Base-by-base conservation (phyloP, 2,888 invertebrate species). In the Stegophylla sp. region DNA sequence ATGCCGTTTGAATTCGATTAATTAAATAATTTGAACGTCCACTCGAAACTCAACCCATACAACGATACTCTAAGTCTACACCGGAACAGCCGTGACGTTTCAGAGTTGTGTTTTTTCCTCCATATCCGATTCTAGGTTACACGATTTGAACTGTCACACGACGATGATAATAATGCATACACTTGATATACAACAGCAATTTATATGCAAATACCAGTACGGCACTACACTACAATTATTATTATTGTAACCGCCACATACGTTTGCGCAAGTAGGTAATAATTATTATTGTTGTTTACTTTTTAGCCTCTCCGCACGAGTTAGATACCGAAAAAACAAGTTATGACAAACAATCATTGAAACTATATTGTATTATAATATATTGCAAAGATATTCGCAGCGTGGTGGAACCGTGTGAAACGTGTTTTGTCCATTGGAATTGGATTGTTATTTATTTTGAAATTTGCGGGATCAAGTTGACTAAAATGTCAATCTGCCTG, bases 271-370 rank as follows among this genome's bases (percentile, higher is more conserved):
- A 63, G 51, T 51, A 51, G n/a, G n/a, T n/a, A n/a, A n/a, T n/a
- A n/a, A n/a, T n/a, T n/a, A 75, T 75, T 51, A 72, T 72, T 71
- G 34, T 74, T 63, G 63, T 75, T 64, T 63, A 63, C 63, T 48
- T 74, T 74, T 74, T 45, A 23, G 28, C 34, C 28, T 48, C 20
- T 63, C 63, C 20, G 28, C 53, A 9, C 71, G 34, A 34, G 34
- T n/a, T 15, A 17, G 9, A 10, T 0, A 23, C 20, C 69, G 28
- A 20, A n/a, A n/a, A 34, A 69, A 69, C 56, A 0, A 20, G 23
- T 9, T 10, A 45, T 17, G 26, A 45, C 17, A 67, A 67, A 13
- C 43, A 7, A 41, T 66, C 34, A 34, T 7, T 7, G 34, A 34
- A 34, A 34, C 7, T 7, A 34, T 7, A 7, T n/a, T 34, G 34